Evolutionary conservation across 2,888 invertebrate species (phyloP).

Genomic region (Napeogenes sylphis): DNA sequence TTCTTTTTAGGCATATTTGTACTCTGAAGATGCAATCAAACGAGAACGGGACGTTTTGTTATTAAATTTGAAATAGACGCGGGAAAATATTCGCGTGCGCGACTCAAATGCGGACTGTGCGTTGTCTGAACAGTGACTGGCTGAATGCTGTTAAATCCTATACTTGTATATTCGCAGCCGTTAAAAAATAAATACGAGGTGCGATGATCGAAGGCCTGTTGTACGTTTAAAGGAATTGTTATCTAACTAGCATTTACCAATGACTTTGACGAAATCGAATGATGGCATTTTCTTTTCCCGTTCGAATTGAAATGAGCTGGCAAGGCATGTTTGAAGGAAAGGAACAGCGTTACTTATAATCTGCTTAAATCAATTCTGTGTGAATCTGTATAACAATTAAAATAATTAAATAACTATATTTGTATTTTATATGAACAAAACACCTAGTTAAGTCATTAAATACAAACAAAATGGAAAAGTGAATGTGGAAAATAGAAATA

Average conservation of each 20-base stretch:
- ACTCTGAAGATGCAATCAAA: slow-evolving; percentile 33
- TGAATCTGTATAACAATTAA: no score
- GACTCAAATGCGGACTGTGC: slow-evolving; percentile 53
- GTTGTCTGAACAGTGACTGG: slow-evolving; percentile 69
- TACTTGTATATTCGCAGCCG: slow-evolving; percentile 70
- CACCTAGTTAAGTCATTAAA: no score
- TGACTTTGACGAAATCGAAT: slow-evolving; percentile 30
- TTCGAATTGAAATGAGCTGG: slow-evolving; percentile 6
- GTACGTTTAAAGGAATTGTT: slow-evolving; percentile 58
- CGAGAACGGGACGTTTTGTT: slow-evolving; percentile 27
- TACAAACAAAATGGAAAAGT: no score
- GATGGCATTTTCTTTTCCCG: slow-evolving; percentile 24
- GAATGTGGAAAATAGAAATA: no score
- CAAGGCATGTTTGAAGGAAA: neutral
- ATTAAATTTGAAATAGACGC: slow-evolving; percentile 45
- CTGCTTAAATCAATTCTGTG: no score
- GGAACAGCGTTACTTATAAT: no score
- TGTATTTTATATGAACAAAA: no score
- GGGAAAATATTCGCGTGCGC: slow-evolving; percentile 57
- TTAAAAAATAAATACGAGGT: slow-evolving; percentile 71
- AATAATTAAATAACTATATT: no score
- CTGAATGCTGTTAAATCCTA: slow-evolving; percentile 57
- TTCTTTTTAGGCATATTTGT: slow-evolving; percentile 72
- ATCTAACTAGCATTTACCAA: slow-evolving; percentile 47
- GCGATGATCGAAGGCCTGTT: slow-evolving; percentile 65